A percentile compares a stretch with the other conserved stretches of the same genome.
Conservation (phyloP, 2,797 vertebrate genomes). For the Limnodromus scolopaceus region DNA sequence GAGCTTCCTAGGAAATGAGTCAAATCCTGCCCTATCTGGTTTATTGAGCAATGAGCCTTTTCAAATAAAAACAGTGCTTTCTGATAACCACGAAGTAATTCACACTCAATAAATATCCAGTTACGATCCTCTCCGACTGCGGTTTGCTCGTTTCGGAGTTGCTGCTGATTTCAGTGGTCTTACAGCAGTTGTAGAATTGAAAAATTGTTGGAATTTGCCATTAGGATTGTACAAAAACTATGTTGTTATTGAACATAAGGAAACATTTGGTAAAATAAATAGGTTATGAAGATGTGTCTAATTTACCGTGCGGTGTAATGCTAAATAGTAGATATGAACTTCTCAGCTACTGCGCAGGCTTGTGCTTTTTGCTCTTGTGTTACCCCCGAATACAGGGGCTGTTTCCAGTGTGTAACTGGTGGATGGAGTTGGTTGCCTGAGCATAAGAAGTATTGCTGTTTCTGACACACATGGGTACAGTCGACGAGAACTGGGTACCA, state of each 20-base stretch:
- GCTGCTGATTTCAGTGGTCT: background rate
- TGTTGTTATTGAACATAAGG: background rate
- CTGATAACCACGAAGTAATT: background rate
- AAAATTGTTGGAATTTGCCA: background rate
- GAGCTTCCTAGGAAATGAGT: background rate
- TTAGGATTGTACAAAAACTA: background rate
- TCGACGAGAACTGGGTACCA: background rate
- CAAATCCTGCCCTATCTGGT: background rate
- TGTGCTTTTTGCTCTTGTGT: background rate
- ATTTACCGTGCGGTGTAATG: background rate
- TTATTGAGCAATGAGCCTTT: conserved; percentile 1
- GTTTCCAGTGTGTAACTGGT: background rate
- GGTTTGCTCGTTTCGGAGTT: background rate
- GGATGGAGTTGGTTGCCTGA: background rate
- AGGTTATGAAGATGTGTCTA: background rate
- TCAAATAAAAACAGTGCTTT: background rate
- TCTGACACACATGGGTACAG: accelerated
- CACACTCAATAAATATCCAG: background rate
- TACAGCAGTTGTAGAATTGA: background rate
- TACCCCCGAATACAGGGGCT: background rate
- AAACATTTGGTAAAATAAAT: background rate
- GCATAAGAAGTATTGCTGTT: background rate
- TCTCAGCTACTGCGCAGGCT: background rate
- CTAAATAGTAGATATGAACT: background rate
- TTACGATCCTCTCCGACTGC: background rate